Percentiles rank a stretch among this genome's conserved stretches.
Conservation (phyloP, 2,797 vertebrate species). For the Gorsachius magnificus region DNA sequence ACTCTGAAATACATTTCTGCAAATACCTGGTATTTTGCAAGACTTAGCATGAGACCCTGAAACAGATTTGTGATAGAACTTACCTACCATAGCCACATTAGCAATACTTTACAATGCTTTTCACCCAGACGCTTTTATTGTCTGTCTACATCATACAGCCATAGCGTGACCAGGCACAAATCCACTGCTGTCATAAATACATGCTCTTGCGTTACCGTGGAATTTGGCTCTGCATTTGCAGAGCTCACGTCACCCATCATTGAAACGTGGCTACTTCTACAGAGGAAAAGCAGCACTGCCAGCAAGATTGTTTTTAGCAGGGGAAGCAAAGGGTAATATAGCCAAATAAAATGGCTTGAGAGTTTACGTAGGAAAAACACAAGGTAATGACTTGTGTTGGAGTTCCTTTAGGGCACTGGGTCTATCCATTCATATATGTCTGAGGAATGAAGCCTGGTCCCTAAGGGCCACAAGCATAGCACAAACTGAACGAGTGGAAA, state of each 20-base stretch:
- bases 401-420: not conserved
- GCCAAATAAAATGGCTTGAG: not conserved
- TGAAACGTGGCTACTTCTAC: not conserved
- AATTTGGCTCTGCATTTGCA: not conserved
- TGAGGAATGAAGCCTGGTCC: not conserved
- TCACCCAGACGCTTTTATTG: not conserved
- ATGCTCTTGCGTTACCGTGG: rapidly evolving
- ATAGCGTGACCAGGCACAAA: not conserved
- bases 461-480: not conserved
- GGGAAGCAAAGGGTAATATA: not conserved
- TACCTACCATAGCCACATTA: not conserved
- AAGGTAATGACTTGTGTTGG: not conserved
- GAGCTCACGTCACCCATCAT: not conserved
- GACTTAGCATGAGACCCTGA: not conserved
- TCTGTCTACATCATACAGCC: not conserved
- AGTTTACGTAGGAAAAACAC: not conserved
- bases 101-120: not conserved
- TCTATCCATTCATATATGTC: not conserved
- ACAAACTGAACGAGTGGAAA: not conserved
- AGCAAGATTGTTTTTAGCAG: not conserved
- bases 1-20: not conserved
- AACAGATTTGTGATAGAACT: not conserved
- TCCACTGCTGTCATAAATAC: not conserved
- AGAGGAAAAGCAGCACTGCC: conserved; percentile 30
- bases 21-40: not conserved